These are phyloP conservation scores for Drosophila tani DNA, from an alignment of 1,140 invertebrate genomes.

Conservation along the genomic window DNA sequence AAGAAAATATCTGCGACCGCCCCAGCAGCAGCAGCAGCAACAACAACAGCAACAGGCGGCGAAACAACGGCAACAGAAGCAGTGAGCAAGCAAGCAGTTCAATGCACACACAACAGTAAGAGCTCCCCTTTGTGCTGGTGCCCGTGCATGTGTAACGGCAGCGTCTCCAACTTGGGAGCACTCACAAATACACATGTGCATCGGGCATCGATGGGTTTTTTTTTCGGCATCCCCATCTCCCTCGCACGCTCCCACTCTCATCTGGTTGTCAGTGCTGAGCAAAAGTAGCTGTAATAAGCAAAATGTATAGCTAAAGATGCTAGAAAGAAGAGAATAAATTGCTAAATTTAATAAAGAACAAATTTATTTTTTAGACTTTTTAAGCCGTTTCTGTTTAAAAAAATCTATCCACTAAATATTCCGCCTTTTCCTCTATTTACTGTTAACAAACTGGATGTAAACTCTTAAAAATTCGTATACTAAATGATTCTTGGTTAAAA, in stretches of 20 bases:
- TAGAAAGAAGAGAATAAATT: background rate
- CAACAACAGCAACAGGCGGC: slow-evolving; percentile 26
- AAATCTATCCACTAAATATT: background rate
- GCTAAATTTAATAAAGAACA: background rate
- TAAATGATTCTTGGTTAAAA: background rate
- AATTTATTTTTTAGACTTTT: background rate
- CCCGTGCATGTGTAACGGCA: slow-evolving; percentile 61
- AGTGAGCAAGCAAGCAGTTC: slow-evolving; percentile 66
- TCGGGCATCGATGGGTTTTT: slow-evolving; percentile 26
- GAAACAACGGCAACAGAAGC: slow-evolving; percentile 53
- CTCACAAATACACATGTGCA: slow-evolving; percentile 42
- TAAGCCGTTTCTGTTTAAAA: too few relatives aligned
- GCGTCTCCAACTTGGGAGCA: slow-evolving; percentile 55
- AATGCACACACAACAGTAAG: slow-evolving; percentile 55
- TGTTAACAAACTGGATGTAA: too few relatives aligned
- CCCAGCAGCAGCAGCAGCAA: slow-evolving; percentile 22
- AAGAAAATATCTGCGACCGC: slow-evolving; percentile 60
- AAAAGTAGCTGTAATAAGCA: background rate
- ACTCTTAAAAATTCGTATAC: background rate
- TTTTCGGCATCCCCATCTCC: slow-evolving; percentile 14
- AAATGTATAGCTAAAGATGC: background rate
- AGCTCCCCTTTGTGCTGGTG: slow-evolving; percentile 28
- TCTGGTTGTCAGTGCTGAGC: slow-evolving; percentile 9
- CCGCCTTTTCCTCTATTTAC: too few relatives aligned
- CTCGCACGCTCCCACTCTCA: slow-evolving; percentile 5